Evolutionary conservation across 2,888 invertebrate species (phyloP).

Genomic region (Pseudococcus viburni): DNA sequence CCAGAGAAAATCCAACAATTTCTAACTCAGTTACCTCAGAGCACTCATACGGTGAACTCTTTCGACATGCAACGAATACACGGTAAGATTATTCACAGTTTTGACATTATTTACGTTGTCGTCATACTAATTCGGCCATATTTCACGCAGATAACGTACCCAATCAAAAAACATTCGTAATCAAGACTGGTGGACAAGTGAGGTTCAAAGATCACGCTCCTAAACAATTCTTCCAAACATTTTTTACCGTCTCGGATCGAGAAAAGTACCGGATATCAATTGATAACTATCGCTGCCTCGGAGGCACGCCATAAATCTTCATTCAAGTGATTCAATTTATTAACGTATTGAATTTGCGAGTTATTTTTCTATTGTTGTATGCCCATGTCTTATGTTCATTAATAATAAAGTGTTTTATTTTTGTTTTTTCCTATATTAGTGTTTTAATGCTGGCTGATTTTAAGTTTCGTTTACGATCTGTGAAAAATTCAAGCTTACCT

Average conservation of each 20-base stretch:
- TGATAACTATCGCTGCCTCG: conserved; percentile 58
- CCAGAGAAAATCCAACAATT: conserved; percentile 58
- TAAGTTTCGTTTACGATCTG: not conserved
- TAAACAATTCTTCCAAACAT: conserved; percentile 61
- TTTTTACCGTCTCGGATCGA: conserved; percentile 41
- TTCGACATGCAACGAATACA: conserved; percentile 53
- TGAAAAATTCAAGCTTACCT: not conserved
- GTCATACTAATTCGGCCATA: too few species aligned
- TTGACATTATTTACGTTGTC: not conserved
- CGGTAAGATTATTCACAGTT: not conserved
- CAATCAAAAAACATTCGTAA: conserved; percentile 43
- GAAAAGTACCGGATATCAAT: conserved; percentile 57
- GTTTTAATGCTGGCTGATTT: not conserved
- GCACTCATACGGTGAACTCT: conserved; percentile 34
- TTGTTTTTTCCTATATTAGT: not conserved
- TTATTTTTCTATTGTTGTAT: conserved; percentile 1
- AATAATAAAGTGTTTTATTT: not conserved
- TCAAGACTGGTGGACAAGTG: conserved; percentile 55
- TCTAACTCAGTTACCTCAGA: conserved; percentile 44
- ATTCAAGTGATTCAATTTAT: not conserved
- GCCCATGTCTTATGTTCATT: not conserved
- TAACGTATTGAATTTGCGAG: not conserved
- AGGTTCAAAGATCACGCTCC: conserved; percentile 56
- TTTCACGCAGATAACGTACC: conserved; percentile 47
- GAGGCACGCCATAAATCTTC: conserved; percentile 31